phyloP scores from a whole-genome alignment of 2,797 vertebrate genomes.

The Denticeps clupeoides region DNA sequence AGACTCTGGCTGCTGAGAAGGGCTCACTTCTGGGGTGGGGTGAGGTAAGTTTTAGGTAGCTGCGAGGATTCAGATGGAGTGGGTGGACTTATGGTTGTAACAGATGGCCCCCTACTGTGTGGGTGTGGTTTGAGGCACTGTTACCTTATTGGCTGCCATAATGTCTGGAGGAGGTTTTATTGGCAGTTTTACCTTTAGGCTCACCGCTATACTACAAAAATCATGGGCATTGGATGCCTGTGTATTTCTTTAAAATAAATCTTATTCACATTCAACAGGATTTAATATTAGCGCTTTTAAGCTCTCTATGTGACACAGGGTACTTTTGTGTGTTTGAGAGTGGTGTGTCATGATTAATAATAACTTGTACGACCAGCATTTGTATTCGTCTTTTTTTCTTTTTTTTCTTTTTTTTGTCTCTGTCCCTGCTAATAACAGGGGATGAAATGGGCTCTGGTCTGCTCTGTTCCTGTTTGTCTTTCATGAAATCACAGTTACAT shows the following conservation, averaged over 20 bases:
- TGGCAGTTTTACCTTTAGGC: slow-evolving; percentile 22
- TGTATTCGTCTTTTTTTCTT: too few relatives aligned
- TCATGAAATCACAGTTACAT: background rate
- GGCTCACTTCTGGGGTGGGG: slow-evolving; percentile 27
- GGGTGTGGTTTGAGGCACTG: slow-evolving; percentile 49
- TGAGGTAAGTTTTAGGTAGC: slow-evolving; percentile 18
- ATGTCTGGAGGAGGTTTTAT: slow-evolving; percentile 14
- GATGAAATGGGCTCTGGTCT: background rate
- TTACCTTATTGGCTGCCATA: slow-evolving; percentile 35
- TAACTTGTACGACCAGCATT: too few relatives aligned
- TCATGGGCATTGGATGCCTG: too few relatives aligned
- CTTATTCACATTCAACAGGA: background rate
- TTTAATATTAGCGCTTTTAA: too few relatives aligned
- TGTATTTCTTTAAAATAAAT: background rate
- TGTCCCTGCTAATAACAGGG: background rate
- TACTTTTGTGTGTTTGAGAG: too few relatives aligned
- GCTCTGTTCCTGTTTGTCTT: background rate
- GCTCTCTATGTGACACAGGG: too few relatives aligned
- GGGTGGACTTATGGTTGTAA: slow-evolving; percentile 34
- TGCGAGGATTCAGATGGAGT: slow-evolving; percentile 29
- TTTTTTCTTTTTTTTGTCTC: slow-evolving; percentile 17
- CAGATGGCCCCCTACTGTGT: slow-evolving; percentile 53
- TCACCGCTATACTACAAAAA: slow-evolving; percentile 14
- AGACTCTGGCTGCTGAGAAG: slow-evolving; percentile 28
- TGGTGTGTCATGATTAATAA: too few relatives aligned